Evolutionary conservation across 1,140 invertebrate genomes (phyloP), one percentile per base, ranked within the genome.

Genomic region (Batillaria attramentaria): DNA sequence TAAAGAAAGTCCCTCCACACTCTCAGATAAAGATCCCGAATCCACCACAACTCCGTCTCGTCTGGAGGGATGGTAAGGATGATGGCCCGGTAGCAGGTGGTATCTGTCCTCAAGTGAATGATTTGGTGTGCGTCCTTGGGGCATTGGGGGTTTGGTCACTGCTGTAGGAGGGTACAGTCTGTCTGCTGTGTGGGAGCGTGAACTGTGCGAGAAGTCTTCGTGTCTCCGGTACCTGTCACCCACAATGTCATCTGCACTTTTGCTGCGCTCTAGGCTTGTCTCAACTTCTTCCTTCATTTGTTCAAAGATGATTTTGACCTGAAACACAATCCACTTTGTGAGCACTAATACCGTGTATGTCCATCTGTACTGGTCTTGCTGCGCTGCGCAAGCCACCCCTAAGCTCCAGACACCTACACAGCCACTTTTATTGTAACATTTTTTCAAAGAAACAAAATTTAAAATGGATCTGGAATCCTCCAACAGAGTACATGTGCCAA

Each of bases 291-390:
- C 72, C 72, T 75, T 77, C 79, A 83, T 83, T 2, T 72, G 54
- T 46, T 69, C 54, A 43, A 86, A 86, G 75, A 77, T 79, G 33
- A 85, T 72, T 69, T 80, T 79, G 28, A 86, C 78, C 85, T 86
- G 54, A 3, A 77, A 72, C 18, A 70, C 57, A 33, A 72, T n/a
- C 60, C n/a, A 70, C 31, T 3, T 43, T 24, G 39, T 13, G n/a
- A 41, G 41, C 13, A 4, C 41, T 16, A 60, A 20, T 13, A n/a
- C 2, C 28, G 31, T 46, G 28, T 42, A 43, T 4, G 28, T 16
- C 28, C 24, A 20, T 37, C 39, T 57, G 20, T 20, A n/a, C 6
- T 75, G 24, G 13, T 3, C 54, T 28, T n/a, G n/a, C n/a, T n/a
- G n/a, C n/a, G n/a, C n/a, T n/a, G n/a, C n/a, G n/a, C n/a, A n/a